Base-by-base conservation (phyloP, 1,140 invertebrate genomes). In the Archivesica marissinica region DNA sequence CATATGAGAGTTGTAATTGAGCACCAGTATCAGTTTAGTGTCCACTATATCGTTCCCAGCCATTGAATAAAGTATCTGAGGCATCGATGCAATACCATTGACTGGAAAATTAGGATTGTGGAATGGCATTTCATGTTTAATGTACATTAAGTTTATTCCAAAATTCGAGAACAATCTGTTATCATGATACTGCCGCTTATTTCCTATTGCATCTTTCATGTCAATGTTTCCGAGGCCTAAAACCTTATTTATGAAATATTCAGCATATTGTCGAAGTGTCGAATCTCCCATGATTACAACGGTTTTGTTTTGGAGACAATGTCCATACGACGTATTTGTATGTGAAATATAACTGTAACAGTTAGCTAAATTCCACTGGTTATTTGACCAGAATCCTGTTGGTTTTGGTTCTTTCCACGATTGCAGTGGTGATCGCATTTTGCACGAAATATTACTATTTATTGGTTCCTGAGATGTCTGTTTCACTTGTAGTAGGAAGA, bases 61-160 rank as follows among this genome's bases (percentile, higher is more conserved):
- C 20, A 81, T 23, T 11, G 30, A 13, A 35, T 72, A 9, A 7
- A 81, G 13, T 13, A 64, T 28, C 9, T 66, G 17, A 6, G 50
- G 25, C 2, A 72, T n/a, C 0, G 64, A 70, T 1, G n/a, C 28
- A 30, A 81, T 81, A 20, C 35, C 33, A 15, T 39, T 52, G 0
- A 20, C 2, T n/a, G 66, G 44, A 6, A 72, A 66, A 39, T 39
- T 30, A 11, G 44, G 64, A 72, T 70, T 81, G n/a, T 66, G 15
- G 20, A 70, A 72, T 11, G 79, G 79, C 79, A 81, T 81, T 72
- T 59, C 79, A 30, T 81, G 79, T 41, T 81, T 81, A 4, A 81
- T n/a, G 33, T 56, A 81, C 30, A 15, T 56, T 35, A 81, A 13
- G 28, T 68, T 72, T 1, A 81, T 72, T 50, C 35, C 66, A 56